Evolutionary conservation across 2,113 vertebrate species (phyloP).

Genomic region (Serinus canaria): DNA sequence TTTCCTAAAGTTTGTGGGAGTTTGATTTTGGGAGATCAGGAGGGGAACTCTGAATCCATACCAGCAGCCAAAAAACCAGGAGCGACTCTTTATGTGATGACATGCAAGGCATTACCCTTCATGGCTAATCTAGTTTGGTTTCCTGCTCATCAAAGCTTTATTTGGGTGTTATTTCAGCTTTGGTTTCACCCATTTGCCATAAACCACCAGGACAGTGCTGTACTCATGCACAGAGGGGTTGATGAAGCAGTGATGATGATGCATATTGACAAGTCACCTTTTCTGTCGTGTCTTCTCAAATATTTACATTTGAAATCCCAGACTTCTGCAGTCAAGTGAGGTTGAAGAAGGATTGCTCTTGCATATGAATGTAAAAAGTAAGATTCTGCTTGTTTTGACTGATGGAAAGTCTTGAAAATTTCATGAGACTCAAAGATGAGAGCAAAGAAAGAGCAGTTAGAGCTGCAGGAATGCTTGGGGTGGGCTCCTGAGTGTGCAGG

Average conservation of each 20-base stretch:
- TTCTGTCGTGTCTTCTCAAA: neutral
- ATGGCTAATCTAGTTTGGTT: neutral
- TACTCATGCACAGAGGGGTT: neutral
- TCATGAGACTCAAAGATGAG: neutral
- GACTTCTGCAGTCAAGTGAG: neutral
- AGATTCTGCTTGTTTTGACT: neutral
- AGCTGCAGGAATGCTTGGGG: neutral
- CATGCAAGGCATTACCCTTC: neutral
- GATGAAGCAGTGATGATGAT: neutral
- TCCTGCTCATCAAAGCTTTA: neutral
- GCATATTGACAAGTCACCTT: neutral
- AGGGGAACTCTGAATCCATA: neutral
- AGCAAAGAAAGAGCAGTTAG: neutral
- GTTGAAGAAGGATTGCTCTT: neutral
- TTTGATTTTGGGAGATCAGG: neutral
- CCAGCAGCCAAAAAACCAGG: neutral
- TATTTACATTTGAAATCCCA: neutral
- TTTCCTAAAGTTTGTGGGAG: neutral
- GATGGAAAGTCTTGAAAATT: neutral
- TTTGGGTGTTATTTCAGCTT: neutral
- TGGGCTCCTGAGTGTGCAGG: neutral
- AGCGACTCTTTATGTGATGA: neutral
- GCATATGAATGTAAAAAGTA: neutral
- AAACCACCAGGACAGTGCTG: neutral
- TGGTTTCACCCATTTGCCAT: neutral